phyloP scores from a whole-genome alignment of 1,140 invertebrate species.

The Metaphire vulgaris region DNA sequence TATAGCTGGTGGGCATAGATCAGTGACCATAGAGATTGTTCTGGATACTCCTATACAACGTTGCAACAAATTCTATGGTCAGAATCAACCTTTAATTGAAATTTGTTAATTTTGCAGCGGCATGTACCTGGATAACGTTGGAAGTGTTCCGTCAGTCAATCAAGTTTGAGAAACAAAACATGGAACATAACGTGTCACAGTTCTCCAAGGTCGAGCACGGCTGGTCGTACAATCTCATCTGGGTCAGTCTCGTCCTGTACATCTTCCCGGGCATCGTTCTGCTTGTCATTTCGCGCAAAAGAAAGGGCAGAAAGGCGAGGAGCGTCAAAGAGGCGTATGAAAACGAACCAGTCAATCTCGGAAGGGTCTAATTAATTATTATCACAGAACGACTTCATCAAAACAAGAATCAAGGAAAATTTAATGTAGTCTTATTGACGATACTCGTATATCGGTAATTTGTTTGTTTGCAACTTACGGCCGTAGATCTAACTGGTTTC shows the following conservation, averaged over 20 bases:
- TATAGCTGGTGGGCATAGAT: too few relatives aligned
- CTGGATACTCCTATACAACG: too few relatives aligned
- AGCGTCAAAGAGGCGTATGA: conserved; percentile 68
- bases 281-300: conserved; percentile 64
- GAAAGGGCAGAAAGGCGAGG: conserved; percentile 69
- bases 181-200: not conserved
- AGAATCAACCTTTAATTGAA: too few relatives aligned
- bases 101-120: not conserved
- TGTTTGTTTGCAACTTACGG: too few relatives aligned
- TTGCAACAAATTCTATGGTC: too few relatives aligned
- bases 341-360: conserved; percentile 74
- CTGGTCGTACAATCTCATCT: conserved; percentile 70
- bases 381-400: too few relatives aligned
- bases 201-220: conserved; percentile 58
- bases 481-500: too few relatives aligned
- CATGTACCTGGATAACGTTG: not conserved
- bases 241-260: conserved; percentile 68
- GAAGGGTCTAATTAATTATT: too few relatives aligned
- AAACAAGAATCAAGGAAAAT: too few relatives aligned
- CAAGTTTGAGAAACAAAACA: not conserved
- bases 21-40: too few relatives aligned
- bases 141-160: conserved; percentile 14
- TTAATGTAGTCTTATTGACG: too few relatives aligned
- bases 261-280: conserved; percentile 65
- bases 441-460: too few relatives aligned